Conservation (phyloP, 2,888 invertebrate species). For the Tupiocoris notatus region DNA sequence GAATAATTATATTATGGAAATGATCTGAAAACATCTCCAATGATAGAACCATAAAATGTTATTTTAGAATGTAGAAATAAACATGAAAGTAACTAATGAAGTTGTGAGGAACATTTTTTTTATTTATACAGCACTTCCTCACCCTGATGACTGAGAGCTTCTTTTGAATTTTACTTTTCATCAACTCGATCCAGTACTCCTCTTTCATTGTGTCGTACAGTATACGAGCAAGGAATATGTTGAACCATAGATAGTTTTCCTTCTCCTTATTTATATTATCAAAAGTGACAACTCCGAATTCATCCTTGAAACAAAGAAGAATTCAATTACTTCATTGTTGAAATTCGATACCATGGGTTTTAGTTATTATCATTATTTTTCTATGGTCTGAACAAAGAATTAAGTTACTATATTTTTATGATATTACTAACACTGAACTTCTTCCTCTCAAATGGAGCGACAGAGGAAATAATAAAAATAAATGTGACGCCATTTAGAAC, state of each 20-base stretch:
- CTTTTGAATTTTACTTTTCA: constrained; percentile 77
- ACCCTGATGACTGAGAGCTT: constrained; percentile 83
- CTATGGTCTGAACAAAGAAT: too few species aligned
- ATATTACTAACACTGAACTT: too few species aligned
- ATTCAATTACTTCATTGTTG: background rate
- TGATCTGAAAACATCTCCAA: too few species aligned
- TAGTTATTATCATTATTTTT: too few species aligned
- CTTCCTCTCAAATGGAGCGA: too few species aligned
- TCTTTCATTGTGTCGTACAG: constrained; percentile 81
- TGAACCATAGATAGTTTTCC: constrained; percentile 68
- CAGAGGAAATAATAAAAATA: too few species aligned
- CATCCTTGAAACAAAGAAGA: constrained; percentile 5
- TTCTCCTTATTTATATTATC: constrained; percentile 21
- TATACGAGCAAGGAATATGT: constrained; percentile 73
- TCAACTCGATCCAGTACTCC: constrained; percentile 64
- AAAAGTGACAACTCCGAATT: constrained; percentile 11
- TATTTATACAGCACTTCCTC: constrained; percentile 27
- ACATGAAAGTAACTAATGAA: too few species aligned
- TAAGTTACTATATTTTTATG: too few species aligned
- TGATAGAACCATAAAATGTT: background rate
- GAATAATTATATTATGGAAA: too few species aligned
- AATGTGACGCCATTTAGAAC: too few species aligned
- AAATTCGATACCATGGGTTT: too few species aligned
- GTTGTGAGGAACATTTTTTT: too few species aligned
- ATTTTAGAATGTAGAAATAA: background rate